Conservation (phyloP, 2,797 vertebrate genomes). For the Hydrolagus colliei region DNA sequence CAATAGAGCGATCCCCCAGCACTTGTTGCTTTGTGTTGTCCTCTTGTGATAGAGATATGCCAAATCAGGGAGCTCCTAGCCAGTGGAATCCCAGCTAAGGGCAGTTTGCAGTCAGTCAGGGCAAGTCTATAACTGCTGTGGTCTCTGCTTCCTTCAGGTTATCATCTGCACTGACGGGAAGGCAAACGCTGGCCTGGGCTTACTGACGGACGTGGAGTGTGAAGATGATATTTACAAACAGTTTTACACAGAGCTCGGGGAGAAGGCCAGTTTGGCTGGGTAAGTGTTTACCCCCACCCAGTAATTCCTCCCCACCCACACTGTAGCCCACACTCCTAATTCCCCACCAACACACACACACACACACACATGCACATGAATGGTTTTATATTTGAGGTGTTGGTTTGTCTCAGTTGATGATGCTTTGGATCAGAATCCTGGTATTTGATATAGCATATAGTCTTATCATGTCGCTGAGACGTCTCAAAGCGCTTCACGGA, state of each 20-base stretch:
- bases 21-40: too few species aligned
- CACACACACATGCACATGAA: too few species aligned
- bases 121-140: not conserved
- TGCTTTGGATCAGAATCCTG: too few species aligned
- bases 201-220: conserved; percentile 45
- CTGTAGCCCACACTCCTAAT: not conserved
- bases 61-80: too few species aligned
- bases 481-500: too few species aligned
- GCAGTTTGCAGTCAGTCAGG: not conserved
- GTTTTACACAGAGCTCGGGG: conserved; percentile 58
- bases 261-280: conserved; percentile 53
- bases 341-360: too few species aligned
- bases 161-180: conserved; percentile 65
- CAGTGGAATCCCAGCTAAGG: not conserved
- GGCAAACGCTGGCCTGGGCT: conserved; percentile 65
- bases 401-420: too few species aligned
- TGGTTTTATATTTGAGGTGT: too few species aligned
- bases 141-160: conserved; percentile 47
- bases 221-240: conserved; percentile 38
- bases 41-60: too few species aligned
- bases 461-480: too few species aligned
- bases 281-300: conserved; percentile 38
- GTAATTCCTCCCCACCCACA: not conserved
- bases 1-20: too few species aligned
- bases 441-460: too few species aligned